Evolutionary conservation across 2,113 vertebrate species (phyloP).

Genomic region (Ginglymostoma cirratum): DNA sequence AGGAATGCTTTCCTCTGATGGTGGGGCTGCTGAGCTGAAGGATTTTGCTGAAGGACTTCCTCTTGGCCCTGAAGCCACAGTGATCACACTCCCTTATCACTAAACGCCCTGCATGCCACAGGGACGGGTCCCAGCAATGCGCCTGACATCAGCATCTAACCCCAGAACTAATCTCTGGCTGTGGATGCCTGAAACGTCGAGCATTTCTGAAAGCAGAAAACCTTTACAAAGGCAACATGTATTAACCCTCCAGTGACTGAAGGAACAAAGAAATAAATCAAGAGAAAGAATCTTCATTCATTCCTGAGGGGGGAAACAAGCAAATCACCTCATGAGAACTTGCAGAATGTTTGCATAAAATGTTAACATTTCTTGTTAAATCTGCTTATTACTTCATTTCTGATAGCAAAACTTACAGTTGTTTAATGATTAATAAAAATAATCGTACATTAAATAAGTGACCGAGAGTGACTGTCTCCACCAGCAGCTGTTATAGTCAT

Average conservation of each 20-base stretch:
- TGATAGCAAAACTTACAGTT: too few relatives aligned
- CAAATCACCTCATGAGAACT: background rate
- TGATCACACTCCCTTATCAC: background rate
- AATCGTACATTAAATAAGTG: background rate
- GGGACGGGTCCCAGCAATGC: background rate
- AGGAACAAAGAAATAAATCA: background rate
- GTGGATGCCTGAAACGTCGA: background rate
- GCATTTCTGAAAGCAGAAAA: background rate
- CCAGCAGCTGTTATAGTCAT: background rate
- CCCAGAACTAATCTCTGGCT: too few relatives aligned
- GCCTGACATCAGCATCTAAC: background rate
- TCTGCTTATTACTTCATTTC: too few relatives aligned
- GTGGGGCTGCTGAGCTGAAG: too few relatives aligned
- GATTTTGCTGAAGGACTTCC: background rate
- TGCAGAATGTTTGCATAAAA: too few relatives aligned
- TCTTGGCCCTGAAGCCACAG: background rate
- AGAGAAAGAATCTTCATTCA: background rate
- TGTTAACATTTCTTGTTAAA: too few relatives aligned
- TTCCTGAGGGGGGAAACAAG: background rate
- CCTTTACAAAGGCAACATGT: background rate
- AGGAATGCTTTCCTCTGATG: background rate
- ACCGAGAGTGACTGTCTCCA: background rate
- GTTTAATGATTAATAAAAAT: too few relatives aligned
- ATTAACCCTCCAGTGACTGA: background rate
- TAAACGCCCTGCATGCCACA: background rate